These are phyloP conservation scores for Rhagonycha lutea DNA, from an alignment of 2,888 invertebrate genomes.

Conservation along the genomic window DNA sequence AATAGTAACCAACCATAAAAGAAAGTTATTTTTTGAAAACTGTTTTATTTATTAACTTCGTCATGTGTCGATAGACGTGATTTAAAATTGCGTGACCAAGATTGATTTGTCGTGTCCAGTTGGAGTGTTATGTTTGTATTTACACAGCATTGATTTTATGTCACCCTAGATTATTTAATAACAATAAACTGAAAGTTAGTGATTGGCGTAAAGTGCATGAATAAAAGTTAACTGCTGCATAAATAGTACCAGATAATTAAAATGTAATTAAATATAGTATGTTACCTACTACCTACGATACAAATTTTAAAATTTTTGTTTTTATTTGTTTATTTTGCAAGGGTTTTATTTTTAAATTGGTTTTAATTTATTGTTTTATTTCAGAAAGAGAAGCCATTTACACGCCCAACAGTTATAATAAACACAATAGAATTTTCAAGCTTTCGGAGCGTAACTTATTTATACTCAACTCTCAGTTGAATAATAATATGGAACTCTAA, in stretches of 20 bases:
- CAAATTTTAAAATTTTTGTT: not conserved
- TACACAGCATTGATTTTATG: not conserved
- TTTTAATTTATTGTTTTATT: not conserved
- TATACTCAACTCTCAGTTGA: not conserved
- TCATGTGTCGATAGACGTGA: not conserved
- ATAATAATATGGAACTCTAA: not conserved
- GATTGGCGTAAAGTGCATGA: not conserved
- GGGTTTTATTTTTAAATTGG: not conserved
- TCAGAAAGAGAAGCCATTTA: not conserved
- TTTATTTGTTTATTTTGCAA: not conserved
- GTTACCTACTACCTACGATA: not conserved
- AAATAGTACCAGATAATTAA: not conserved
- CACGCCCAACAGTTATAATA: not conserved
- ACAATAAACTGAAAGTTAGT: not conserved
- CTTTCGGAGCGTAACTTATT: not conserved
- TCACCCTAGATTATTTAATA: not conserved
- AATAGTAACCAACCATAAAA: not conserved
- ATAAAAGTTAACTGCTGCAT: not conserved
- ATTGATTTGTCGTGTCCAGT: not conserved
- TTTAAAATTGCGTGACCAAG: not conserved
- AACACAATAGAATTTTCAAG: not conserved
- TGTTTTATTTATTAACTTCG: not conserved
- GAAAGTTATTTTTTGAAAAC: not conserved
- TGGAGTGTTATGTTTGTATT: not conserved
- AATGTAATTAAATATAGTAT: not conserved